Percentiles rank a stretch among this genome's conserved stretches.
phyloP scores from a whole-genome alignment of 2,888 invertebrate species.

The Neuroscelio doddi region DNA sequence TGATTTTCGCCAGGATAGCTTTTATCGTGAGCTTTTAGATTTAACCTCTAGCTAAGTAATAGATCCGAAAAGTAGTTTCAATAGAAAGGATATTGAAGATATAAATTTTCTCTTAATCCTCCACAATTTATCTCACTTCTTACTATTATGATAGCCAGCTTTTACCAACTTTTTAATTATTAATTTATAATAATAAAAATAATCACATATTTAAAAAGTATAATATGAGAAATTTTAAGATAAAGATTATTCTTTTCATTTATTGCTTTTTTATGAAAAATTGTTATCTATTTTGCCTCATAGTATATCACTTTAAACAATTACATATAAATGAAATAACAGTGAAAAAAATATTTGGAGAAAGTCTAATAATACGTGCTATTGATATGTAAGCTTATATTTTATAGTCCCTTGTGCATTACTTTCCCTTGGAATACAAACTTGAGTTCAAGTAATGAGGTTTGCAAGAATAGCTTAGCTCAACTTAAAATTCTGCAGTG shows the following conservation, averaged over 20 bases:
- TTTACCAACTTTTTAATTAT: too few relatives aligned
- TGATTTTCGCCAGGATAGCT: background rate
- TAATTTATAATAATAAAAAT: too few relatives aligned
- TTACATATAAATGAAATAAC: too few relatives aligned
- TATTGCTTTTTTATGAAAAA: too few relatives aligned
- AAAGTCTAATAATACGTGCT: too few relatives aligned
- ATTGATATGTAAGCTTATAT: too few relatives aligned
- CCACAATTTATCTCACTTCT: slow-evolving; percentile 4
- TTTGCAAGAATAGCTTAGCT: background rate
- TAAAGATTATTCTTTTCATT: too few relatives aligned
- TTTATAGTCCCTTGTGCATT: background rate
- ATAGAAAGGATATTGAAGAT: slow-evolving; percentile 26
- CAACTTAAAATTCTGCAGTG: background rate
- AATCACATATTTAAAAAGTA: too few relatives aligned
- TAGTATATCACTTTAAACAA: background rate
- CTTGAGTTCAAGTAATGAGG: background rate
- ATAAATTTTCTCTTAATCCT: slow-evolving; percentile 19
- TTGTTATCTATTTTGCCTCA: background rate
- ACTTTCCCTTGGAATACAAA: background rate
- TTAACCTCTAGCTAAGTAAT: slow-evolving; percentile 24
- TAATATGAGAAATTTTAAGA: too few relatives aligned
- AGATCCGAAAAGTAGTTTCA: slow-evolving; percentile 23
- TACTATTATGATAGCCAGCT: background rate
- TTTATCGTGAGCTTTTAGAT: slow-evolving; percentile 9
- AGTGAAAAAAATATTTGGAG: too few relatives aligned